Conservation (phyloP, 2,888 invertebrate species). For the Leptothorax acervorum region DNA sequence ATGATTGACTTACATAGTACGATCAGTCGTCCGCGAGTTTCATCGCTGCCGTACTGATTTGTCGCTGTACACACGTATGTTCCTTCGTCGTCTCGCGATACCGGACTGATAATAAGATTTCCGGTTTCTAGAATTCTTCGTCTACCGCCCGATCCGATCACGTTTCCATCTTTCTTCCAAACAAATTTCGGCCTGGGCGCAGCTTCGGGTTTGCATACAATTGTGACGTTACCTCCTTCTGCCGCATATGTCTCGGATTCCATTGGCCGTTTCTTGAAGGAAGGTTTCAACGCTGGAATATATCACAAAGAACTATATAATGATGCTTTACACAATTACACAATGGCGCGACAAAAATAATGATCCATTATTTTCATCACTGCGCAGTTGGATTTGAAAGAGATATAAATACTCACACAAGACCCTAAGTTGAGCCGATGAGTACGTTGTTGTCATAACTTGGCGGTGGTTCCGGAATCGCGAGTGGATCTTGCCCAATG, state of each 20-base stretch:
- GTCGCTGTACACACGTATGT: conserved; percentile 94
- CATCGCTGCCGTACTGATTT: conserved; percentile 95
- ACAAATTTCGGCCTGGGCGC: conserved; percentile 95
- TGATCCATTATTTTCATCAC: not conserved
- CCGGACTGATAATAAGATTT: conserved; percentile 93
- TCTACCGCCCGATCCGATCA: conserved; percentile 92
- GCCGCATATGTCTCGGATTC: conserved; percentile 97
- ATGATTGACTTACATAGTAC: conserved; percentile 90
- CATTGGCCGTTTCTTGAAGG: conserved; percentile 95
- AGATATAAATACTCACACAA: conserved; percentile 88
- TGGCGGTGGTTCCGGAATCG: too few relatives aligned
- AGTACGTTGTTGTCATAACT: conserved; percentile 91
- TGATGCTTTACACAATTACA: not conserved
- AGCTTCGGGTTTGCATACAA: conserved; percentile 97
- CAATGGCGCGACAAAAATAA: not conserved
- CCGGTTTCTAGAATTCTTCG: conserved; percentile 94
- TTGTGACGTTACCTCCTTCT: conserved; percentile 95
- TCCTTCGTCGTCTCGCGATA: conserved; percentile 95
- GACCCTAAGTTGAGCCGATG: conserved; percentile 95
- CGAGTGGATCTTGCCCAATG: too few relatives aligned
- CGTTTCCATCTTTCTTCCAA: conserved; percentile 95
- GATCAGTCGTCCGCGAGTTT: conserved; percentile 93
- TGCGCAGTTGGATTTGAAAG: not conserved
- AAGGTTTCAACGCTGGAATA: conserved; percentile 89
- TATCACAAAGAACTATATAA: conserved; percentile 13